phyloP scores from a whole-genome alignment of 1,140 invertebrate species.

The Tetragonula clypearis region DNA sequence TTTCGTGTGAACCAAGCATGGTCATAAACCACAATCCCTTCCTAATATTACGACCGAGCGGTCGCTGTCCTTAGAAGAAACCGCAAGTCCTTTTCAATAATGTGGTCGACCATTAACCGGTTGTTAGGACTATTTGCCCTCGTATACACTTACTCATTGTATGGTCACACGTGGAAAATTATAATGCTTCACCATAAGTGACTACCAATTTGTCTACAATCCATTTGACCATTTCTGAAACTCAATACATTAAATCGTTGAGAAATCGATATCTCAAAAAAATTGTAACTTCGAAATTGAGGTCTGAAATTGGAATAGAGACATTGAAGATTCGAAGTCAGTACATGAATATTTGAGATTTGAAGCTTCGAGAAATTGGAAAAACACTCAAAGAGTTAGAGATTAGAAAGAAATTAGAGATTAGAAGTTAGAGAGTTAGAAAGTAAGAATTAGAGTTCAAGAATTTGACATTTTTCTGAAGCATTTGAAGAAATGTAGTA shows the following conservation, averaged over 20 bases:
- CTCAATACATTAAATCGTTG: neutral
- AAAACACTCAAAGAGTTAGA: too few relatives aligned
- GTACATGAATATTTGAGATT: too few relatives aligned
- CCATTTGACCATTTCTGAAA: neutral
- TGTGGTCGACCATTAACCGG: constrained; percentile 57
- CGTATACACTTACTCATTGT: neutral
- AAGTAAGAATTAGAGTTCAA: too few relatives aligned
- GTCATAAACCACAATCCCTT: constrained; percentile 59
- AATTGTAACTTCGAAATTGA: neutral
- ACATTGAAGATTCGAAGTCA: too few relatives aligned
- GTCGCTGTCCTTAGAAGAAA: constrained; percentile 60
- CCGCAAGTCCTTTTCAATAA: constrained; percentile 66
- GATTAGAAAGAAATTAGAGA: too few relatives aligned
- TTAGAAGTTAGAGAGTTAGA: too few relatives aligned
- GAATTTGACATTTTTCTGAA: too few relatives aligned
- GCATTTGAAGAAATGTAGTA: neutral
- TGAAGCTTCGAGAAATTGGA: too few relatives aligned
- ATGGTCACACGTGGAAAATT: constrained; percentile 5
- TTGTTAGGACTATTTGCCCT: constrained; percentile 34
- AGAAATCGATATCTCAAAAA: too few relatives aligned
- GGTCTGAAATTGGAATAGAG: too few relatives aligned
- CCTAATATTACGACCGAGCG: constrained; percentile 50
- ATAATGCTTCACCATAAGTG: neutral
- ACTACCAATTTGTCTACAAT: neutral
- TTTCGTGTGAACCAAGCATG: constrained; percentile 53